Evolutionary conservation across 2,888 invertebrate species (phyloP).

Genomic region (Gari tellinella): DNA sequence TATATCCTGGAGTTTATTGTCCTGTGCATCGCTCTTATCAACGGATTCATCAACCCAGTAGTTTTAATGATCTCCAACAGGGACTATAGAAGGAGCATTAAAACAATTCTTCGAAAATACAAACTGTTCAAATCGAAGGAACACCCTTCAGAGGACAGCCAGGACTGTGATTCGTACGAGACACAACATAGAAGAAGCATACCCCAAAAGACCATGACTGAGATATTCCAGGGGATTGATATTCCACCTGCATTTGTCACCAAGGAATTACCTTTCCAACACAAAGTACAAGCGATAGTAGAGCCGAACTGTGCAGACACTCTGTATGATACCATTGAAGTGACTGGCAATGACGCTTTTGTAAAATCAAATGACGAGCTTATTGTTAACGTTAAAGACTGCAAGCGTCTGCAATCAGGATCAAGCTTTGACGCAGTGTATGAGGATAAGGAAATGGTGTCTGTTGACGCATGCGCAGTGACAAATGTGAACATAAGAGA

Average conservation of each 20-base stretch:
- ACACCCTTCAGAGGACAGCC: conserved; percentile 29
- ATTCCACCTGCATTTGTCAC: conserved; percentile 1
- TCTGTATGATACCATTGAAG: no score
- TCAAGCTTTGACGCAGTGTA: no score
- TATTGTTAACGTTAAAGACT: no score
- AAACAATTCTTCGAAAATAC: conserved; percentile 32
- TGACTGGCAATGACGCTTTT: no score
- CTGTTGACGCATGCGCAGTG: no score
- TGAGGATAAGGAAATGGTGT: no score
- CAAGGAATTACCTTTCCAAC: no score
- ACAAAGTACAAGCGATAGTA: no score
- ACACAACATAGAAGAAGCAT: conserved; percentile 25
- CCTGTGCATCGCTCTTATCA: conserved; percentile 71
- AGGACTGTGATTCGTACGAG: conserved; percentile 40
- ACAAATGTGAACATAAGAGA: no score
- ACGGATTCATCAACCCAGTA: conserved; percentile 73
- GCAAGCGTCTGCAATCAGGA: no score
- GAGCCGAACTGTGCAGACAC: no score
- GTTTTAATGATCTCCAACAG: conserved; percentile 71
- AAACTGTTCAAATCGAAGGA: conserved; percentile 20
- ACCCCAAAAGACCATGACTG: conserved; percentile 9
- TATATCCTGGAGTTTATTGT: conserved; percentile 72
- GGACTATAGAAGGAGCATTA: conserved; percentile 60
- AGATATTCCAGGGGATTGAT: conserved; percentile 8
- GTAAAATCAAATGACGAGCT: no score